Evolutionary conservation across 2,888 invertebrate genomes (phyloP).

Genomic region (Andrena trimmerana): DNA sequence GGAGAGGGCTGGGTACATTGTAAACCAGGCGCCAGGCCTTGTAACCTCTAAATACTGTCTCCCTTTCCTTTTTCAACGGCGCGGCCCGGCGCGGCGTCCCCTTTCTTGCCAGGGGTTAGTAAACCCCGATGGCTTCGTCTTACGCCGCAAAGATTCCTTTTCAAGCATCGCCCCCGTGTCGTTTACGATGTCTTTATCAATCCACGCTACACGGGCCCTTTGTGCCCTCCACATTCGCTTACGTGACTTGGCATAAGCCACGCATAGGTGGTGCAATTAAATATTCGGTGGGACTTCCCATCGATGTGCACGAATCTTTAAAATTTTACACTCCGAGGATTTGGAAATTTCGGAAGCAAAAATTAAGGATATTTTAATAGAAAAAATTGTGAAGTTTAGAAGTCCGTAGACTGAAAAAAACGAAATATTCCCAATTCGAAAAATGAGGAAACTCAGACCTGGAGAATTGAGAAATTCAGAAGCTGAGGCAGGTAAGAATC

Average conservation of each 20-base stretch:
- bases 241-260: constrained; percentile 48
- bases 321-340: neutral
- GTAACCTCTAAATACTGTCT: constrained; percentile 57
- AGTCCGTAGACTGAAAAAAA: neutral
- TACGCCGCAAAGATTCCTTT: constrained; percentile 41
- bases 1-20: constrained; percentile 39
- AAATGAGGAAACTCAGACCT: neutral
- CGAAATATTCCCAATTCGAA: too few species aligned
- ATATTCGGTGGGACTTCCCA: neutral
- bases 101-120: constrained; percentile 36
- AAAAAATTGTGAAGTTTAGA: neutral
- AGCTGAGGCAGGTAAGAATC: neutral
- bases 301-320: neutral
- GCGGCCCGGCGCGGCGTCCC: neutral
- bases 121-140: constrained; percentile 54
- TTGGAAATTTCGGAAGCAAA: neutral
- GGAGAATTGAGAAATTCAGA: neutral
- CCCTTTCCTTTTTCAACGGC: constrained; percentile 30
- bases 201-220: constrained; percentile 15
- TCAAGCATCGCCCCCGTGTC: constrained; percentile 10
- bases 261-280: neutral
- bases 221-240: neutral
- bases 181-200: constrained; percentile 48
- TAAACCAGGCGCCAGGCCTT: constrained; percentile 57
- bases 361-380: neutral